A percentile compares a stretch with the other conserved stretches of the same genome.
Evolutionary conservation across 2,113 vertebrate genomes (phyloP).

Genomic region (Tachycineta bicolor): DNA sequence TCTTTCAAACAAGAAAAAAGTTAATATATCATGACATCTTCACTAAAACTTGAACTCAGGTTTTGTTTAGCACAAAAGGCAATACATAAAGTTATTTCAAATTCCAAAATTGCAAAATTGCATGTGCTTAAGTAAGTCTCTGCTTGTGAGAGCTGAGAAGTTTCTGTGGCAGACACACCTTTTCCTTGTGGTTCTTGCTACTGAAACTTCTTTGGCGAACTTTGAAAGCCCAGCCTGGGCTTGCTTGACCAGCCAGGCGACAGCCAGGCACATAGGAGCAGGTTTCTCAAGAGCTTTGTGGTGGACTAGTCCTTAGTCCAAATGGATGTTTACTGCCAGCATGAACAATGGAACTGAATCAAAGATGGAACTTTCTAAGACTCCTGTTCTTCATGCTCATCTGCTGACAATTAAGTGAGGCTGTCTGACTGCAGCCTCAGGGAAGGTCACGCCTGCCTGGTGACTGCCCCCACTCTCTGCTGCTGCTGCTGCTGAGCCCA

Average conservation of each 20-base stretch:
- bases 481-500: not conserved
- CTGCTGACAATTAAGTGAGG: not conserved
- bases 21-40: not conserved
- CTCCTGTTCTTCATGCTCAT: not conserved
- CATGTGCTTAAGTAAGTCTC: not conserved
- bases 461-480: not conserved
- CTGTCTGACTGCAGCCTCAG: fast-evolving
- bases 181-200: not conserved
- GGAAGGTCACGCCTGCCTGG: not conserved
- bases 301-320: not conserved
- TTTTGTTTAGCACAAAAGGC: not conserved
- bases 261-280: not conserved
- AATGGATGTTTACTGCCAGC: not conserved
- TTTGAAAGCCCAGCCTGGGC: not conserved
- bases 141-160: not conserved
- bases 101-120: not conserved
- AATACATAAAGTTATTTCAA: not conserved
- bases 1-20: not conserved
- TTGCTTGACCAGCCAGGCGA: fast-evolving
- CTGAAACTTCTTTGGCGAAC: not conserved
- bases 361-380: not conserved
- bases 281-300: not conserved
- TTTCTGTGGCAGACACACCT: not conserved
- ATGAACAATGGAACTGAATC: not conserved
- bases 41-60: not conserved